A percentile compares a stretch with the other conserved stretches of the same genome.
Conservation (phyloP, 2,113 vertebrate genomes). For the Lathamus discolor region DNA sequence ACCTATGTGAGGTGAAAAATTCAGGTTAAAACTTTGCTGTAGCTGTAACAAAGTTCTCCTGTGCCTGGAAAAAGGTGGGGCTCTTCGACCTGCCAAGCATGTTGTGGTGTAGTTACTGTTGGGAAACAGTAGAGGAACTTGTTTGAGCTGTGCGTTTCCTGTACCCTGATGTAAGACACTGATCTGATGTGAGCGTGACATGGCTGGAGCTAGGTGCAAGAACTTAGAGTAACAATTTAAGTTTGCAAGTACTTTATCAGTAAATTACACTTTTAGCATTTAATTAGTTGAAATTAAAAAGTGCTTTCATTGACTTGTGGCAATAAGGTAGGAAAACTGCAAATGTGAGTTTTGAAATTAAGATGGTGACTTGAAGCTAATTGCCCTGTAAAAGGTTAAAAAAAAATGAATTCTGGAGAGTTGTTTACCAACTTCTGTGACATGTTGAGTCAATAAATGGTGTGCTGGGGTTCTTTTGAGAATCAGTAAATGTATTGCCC, state of each 20-base stretch:
- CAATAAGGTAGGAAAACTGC: neutral
- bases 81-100: neutral
- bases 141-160: neutral
- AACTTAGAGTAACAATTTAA: neutral
- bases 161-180: neutral
- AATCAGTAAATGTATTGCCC: neutral
- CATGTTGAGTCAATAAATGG: neutral
- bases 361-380: neutral
- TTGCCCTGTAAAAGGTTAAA: neutral
- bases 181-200: neutral
- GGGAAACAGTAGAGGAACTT: neutral
- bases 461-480: neutral
- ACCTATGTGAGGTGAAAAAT: neutral
- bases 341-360: neutral
- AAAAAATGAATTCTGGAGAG: neutral
- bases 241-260: neutral
- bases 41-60: neutral
- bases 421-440: neutral
- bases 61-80: neutral
- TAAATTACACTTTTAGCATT: neutral
- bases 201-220: neutral
- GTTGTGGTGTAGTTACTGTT: neutral
- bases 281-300: neutral
- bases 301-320: neutral
- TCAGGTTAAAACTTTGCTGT: neutral